A percentile compares a stretch with the other conserved stretches of the same genome.
phyloP scores from a whole-genome alignment of 2,113 vertebrate species.

The Castor canadensis region DNA sequence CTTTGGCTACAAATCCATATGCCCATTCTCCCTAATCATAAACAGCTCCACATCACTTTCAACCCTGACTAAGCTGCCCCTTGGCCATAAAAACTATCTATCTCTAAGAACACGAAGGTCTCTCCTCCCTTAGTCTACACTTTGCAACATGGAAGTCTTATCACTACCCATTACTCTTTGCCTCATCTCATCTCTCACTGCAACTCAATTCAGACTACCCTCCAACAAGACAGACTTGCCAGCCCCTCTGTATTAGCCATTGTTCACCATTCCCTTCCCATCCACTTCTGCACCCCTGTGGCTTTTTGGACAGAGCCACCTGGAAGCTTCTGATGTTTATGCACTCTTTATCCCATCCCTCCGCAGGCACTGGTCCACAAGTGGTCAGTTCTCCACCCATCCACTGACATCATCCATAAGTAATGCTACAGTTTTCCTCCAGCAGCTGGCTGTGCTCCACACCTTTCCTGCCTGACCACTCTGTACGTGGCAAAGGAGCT shows the following conservation, averaged over 20 bases:
- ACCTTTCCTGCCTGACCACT: background rate
- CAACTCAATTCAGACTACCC: background rate
- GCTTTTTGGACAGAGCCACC: too few relatives aligned
- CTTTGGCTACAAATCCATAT: background rate
- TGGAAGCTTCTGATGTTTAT: background rate
- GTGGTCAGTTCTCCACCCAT: background rate
- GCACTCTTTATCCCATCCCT: background rate
- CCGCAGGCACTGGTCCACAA: background rate
- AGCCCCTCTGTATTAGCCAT: background rate
- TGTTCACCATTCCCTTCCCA: background rate
- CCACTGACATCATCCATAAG: background rate
- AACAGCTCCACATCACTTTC: background rate
- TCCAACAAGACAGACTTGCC: background rate
- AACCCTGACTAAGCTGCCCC: background rate
- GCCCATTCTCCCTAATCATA: background rate
- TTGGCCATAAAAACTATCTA: background rate
- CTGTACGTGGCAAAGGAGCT: too few relatives aligned
- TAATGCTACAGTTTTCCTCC: background rate
- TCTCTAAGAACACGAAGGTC: too few relatives aligned
- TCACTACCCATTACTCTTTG: background rate
- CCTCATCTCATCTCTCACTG: background rate
- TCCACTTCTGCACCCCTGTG: too few relatives aligned
- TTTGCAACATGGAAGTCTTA: background rate
- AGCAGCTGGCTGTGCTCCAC: background rate
- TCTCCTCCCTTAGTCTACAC: background rate